Evolutionary conservation across 2,888 invertebrate species (phyloP).

Genomic region (Hydrotaea diabolus): DNA sequence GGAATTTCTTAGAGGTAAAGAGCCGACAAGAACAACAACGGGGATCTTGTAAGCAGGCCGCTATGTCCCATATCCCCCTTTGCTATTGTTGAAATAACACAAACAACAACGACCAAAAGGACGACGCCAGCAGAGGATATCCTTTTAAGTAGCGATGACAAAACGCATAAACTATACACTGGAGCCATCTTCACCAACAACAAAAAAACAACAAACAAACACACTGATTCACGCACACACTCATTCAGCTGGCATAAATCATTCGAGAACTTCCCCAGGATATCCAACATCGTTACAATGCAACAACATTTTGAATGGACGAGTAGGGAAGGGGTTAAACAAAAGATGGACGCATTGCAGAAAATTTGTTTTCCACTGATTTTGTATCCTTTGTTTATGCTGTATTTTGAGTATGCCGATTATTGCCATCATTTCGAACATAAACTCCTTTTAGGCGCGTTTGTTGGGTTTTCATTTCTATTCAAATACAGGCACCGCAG

Average conservation of each 20-base stretch:
- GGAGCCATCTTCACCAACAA: neutral
- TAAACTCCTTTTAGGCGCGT: neutral
- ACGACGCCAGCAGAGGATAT: constrained; percentile 62
- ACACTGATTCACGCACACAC: neutral
- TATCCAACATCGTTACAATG: neutral
- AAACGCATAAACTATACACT: constrained; percentile 14
- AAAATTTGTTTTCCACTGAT: constrained; percentile 44
- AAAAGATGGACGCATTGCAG: constrained; percentile 53
- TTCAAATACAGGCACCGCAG: neutral
- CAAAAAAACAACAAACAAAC: neutral
- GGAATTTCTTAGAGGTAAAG: constrained; percentile 4
- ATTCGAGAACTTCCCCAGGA: neutral
- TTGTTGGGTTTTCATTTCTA: neutral
- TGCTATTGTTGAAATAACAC: constrained; percentile 43
- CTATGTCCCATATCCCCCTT: too few relatives aligned
- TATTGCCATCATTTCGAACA: constrained; percentile 13
- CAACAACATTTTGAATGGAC: neutral
- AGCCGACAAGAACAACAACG: neutral
- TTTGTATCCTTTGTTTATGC: constrained; percentile 20
- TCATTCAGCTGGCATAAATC: constrained; percentile 1
- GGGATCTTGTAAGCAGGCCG: neutral
- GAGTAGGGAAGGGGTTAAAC: constrained; percentile 15
- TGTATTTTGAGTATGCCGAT: neutral
- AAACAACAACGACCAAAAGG: constrained; percentile 19
- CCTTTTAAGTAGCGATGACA: constrained; percentile 29